Evolutionary conservation across 2,888 invertebrate species (phyloP).

Genomic region (Idaea aversata): DNA sequence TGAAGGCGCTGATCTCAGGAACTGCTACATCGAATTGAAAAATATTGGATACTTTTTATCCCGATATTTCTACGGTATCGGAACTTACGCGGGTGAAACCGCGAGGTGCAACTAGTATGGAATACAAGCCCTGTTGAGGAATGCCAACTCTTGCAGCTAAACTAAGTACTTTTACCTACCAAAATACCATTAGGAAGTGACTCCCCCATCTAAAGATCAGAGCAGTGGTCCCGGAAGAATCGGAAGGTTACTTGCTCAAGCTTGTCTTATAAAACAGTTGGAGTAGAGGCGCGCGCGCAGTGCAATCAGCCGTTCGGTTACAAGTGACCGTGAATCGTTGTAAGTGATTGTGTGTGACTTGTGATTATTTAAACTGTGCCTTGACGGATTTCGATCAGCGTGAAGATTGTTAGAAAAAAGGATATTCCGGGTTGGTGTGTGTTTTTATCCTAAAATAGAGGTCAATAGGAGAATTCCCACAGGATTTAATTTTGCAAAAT

Average conservation of each 20-base stretch:
- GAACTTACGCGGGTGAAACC: too few relatives aligned
- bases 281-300: conserved; percentile 59
- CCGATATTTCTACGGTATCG: too few relatives aligned
- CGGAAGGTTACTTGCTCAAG: conserved; percentile 61
- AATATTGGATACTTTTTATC: too few relatives aligned
- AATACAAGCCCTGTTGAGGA: too few relatives aligned
- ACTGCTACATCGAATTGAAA: too few relatives aligned
- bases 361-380: not conserved
- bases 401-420: not conserved
- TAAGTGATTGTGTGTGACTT: conserved; percentile 12
- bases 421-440: not conserved
- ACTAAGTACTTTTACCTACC: too few relatives aligned
- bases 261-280: conserved; percentile 56
- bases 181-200: conserved; percentile 12
- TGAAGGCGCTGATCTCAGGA: too few relatives aligned
- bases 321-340: conserved; percentile 18
- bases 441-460: too few relatives aligned
- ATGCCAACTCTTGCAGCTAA: too few relatives aligned
- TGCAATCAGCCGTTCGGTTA: conserved; percentile 21
- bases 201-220: conserved; percentile 31
- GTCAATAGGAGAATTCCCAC: too few relatives aligned
- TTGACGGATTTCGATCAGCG: not conserved
- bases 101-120: too few relatives aligned
- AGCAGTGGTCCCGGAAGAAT: conserved; percentile 61
- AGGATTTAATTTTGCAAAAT: too few relatives aligned